Conservation (phyloP, 2,113 vertebrate genomes). For the Notothenia rossii region DNA sequence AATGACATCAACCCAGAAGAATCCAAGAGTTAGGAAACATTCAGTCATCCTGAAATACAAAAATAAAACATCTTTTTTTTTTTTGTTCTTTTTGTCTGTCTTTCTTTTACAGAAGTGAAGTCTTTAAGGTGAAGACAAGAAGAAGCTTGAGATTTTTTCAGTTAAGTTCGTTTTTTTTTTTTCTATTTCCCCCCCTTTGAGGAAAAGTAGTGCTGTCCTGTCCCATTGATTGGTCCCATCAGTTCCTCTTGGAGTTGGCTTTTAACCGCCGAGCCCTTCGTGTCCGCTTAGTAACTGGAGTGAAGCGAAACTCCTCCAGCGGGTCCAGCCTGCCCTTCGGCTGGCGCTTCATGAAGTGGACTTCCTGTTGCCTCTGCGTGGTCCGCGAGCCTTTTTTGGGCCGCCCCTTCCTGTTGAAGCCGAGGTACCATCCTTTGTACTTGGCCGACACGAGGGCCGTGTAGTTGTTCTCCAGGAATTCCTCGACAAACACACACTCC, state of each 20-base stretch:
- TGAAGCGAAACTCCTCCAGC: slow-evolving; percentile 86
- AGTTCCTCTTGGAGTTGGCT: slow-evolving; percentile 80
- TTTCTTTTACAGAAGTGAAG: slow-evolving; percentile 65
- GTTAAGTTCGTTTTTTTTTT: slow-evolving; percentile 28
- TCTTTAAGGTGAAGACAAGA: slow-evolving; percentile 69
- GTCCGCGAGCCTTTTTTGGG: slow-evolving; percentile 86
- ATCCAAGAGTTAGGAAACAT: slow-evolving; percentile 81
- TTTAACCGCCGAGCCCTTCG: slow-evolving; percentile 86
- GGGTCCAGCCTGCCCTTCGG: slow-evolving; percentile 81
- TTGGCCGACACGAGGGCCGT: slow-evolving; percentile 86
- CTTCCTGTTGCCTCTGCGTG: slow-evolving; percentile 86
- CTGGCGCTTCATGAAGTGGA: slow-evolving; percentile 88
- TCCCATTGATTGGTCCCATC: slow-evolving; percentile 46
- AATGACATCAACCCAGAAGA: slow-evolving; percentile 80
- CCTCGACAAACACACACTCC: slow-evolving; percentile 88
- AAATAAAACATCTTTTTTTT: slow-evolving; percentile 86
- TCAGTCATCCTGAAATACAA: slow-evolving; percentile 84
- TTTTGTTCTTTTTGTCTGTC: slow-evolving; percentile 60
- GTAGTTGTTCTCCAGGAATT: slow-evolving; percentile 90
- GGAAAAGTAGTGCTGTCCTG: slow-evolving; percentile 67
- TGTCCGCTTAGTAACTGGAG: slow-evolving; percentile 87
- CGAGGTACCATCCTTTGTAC: slow-evolving; percentile 89
- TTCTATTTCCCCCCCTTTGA: neutral
- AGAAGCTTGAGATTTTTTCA: slow-evolving; percentile 70
- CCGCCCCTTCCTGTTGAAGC: slow-evolving; percentile 86